Conservation (phyloP, 2,888 invertebrate genomes). For the Podotricha telesiphe region DNA sequence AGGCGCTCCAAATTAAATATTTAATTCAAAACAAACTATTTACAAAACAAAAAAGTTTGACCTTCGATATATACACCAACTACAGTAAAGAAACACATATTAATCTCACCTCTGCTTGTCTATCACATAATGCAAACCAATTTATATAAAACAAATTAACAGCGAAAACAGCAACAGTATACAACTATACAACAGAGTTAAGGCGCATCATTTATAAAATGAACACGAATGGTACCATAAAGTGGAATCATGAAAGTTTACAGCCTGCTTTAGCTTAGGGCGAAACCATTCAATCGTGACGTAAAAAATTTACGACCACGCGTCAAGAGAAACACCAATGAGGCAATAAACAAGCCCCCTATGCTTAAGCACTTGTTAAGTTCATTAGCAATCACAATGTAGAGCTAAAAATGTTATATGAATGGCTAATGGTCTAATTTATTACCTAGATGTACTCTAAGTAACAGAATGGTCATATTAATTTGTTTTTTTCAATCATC, state of each 20-base stretch:
- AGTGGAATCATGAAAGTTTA: constrained; percentile 81
- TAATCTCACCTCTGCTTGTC: neutral
- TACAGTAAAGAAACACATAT: no score
- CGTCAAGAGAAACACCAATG: constrained; percentile 82
- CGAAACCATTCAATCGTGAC: constrained; percentile 77
- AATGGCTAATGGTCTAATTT: neutral
- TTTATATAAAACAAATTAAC: constrained; percentile 30
- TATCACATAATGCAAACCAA: neutral
- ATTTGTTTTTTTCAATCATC: no score
- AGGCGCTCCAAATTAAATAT: no score
- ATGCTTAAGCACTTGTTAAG: constrained; percentile 74
- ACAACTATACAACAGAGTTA: constrained; percentile 54
- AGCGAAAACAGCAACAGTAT: constrained; percentile 33
- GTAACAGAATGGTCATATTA: no score
- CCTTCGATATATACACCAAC: no score
- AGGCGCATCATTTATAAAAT: constrained; percentile 79
- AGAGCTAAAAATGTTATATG: neutral
- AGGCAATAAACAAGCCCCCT: constrained; percentile 77
- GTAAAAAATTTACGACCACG: constrained; percentile 81
- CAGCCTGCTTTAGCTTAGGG: constrained; percentile 81
- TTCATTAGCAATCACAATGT: constrained; percentile 73
- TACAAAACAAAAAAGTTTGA: no score
- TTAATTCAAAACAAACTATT: no score
- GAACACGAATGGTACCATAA: constrained; percentile 78
- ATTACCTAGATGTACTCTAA: neutral